phyloP scores from a whole-genome alignment of 2,113 vertebrate genomes.

The Marcusenius ussheri region DNA sequence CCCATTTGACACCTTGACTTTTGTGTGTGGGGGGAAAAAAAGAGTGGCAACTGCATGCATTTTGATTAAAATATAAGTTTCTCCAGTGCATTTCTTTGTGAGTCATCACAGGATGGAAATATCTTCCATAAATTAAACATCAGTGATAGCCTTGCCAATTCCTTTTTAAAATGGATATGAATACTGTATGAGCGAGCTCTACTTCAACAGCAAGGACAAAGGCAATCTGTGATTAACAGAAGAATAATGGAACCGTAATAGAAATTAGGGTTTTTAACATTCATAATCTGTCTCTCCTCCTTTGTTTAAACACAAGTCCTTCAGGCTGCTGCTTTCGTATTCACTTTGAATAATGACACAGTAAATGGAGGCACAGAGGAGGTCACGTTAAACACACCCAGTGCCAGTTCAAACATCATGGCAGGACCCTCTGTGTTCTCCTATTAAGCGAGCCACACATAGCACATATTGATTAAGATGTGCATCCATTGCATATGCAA shows the following conservation, averaged over 20 bases:
- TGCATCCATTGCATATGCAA: not conserved
- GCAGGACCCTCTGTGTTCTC: slow-evolving; percentile 40
- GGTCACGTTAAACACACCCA: slow-evolving; percentile 43
- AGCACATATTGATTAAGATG: slow-evolving; percentile 53
- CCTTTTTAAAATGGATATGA: slow-evolving; percentile 51
- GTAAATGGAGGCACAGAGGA: slow-evolving; percentile 53
- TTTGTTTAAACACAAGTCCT: slow-evolving; percentile 67
- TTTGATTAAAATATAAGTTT: slow-evolving; percentile 47
- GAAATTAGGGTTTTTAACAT: slow-evolving; percentile 63
- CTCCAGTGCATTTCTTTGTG: slow-evolving; percentile 34
- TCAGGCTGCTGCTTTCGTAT: slow-evolving; percentile 56
- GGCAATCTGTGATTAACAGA: slow-evolving; percentile 66
- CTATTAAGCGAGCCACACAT: slow-evolving; percentile 28
- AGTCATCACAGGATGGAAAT: slow-evolving; percentile 29
- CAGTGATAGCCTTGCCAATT: slow-evolving; percentile 48
- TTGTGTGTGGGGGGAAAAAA: slow-evolving; percentile 29
- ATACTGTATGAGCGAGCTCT: slow-evolving; percentile 60
- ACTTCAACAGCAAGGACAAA: slow-evolving; percentile 51
- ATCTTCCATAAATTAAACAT: slow-evolving; percentile 54
- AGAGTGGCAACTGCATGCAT: slow-evolving; percentile 29
- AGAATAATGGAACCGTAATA: slow-evolving; percentile 66
- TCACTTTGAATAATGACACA: slow-evolving; percentile 59
- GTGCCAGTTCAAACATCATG: slow-evolving; percentile 45
- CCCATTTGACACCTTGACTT: slow-evolving; percentile 29
- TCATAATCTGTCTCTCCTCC: slow-evolving; percentile 58